Base-by-base conservation (phyloP, 2,113 vertebrate species). In the Lamprologus lemairii region DNA sequence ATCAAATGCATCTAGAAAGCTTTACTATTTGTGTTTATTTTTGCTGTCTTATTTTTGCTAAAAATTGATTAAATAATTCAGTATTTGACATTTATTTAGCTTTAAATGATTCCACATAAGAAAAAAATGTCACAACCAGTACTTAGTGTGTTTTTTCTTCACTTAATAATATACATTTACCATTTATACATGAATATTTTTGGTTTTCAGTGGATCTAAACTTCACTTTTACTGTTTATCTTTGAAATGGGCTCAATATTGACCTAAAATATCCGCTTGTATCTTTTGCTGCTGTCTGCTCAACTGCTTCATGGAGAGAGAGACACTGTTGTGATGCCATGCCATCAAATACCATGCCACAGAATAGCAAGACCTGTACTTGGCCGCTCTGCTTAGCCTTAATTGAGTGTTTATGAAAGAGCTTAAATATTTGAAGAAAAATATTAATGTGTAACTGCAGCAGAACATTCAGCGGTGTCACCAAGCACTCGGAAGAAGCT, bases 41-140 rank as follows among this genome's bases (percentile, higher is more conserved):
- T 42, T 42, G 7, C 8, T 42, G 35, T 42, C n/a, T 71, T 42
- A 40, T 0, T 68, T 40, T 37, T 40, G 63, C 33, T 68, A 68
- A 68, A 68, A 2, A 21, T 0, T 13, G 0, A 14, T 68, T 21
- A 21, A 68, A n/a, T 40, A 68, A 68, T 9, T 68, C 63, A 23
- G 11, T 40, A 40, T 68, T 40, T 40, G 33, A 21, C 33, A 68
- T 40, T 68, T 40, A 6, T 37, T 65, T 65, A 21, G 33, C 11
- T 68, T 68, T 40, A 40, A 68, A 21, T 21, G 11, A 68, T 68
- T 68, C 19, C 33, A 21, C 19, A 6, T 40, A 21, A 40, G 63
- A 68, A 68, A 68, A 71, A 42, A 42, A 14, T 42, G n/a, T 14
- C 37, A 16, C 65, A 23, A 6, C 12, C 35, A 14, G 11, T 40